phyloP scores from a whole-genome alignment of 2,113 vertebrate species.

The Vicugna pacos region DNA sequence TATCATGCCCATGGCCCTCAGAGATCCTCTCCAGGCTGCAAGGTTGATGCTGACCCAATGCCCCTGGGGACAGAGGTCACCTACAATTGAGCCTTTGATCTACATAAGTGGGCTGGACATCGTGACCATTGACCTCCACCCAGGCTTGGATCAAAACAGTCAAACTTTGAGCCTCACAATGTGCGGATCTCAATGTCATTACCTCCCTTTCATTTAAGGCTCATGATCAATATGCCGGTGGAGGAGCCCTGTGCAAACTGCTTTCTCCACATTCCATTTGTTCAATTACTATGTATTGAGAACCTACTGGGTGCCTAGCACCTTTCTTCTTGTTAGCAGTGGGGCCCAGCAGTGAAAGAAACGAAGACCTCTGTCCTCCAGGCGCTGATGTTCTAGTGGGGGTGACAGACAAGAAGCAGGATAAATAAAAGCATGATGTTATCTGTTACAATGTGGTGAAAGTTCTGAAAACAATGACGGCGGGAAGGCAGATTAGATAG shows the following conservation, averaged over 20 bases:
- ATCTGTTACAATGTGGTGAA: neutral
- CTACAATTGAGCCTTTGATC: slow-evolving; percentile 16
- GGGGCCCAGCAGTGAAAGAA: neutral
- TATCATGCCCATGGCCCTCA: neutral
- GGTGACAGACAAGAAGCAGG: neutral
- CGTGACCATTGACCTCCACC: neutral
- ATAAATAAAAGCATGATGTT: neutral
- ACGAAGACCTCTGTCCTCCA: neutral
- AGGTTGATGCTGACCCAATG: neutral
- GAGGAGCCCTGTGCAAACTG: neutral
- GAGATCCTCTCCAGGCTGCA: neutral
- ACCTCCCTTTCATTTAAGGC: neutral
- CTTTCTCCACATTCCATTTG: neutral
- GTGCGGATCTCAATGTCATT: neutral
- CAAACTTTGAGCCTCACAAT: neutral
- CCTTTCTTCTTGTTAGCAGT: neutral
- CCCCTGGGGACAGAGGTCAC: neutral
- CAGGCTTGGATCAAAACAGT: neutral
- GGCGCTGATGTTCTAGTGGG: neutral
- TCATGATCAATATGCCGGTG: neutral
- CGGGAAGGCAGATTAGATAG: neutral
- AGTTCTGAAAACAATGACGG: neutral
- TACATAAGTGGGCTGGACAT: neutral
- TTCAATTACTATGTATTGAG: neutral
- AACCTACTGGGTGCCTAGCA: no score